Evolutionary conservation across 2,888 invertebrate species (phyloP), one percentile per base, ranked within the genome.

Genomic region (Oegoconia quadripuncta): DNA sequence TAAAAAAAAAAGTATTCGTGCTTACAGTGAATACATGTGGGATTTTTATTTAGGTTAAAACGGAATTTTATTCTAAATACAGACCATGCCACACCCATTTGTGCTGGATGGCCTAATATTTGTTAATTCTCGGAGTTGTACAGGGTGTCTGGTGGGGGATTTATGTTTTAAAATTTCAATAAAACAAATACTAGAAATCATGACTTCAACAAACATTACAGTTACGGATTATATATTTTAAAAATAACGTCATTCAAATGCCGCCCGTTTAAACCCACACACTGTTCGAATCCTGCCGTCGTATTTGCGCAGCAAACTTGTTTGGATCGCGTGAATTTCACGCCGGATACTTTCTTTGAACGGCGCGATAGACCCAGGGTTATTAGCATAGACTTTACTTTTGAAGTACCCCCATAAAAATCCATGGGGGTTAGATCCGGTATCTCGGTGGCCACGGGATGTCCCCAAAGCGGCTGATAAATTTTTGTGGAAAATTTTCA

Each of bases 261-360:
- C 39, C 45, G 13, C 50, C 41, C 46, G 12, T 53, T 38, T 27
- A 44, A 49, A 46, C 46, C 46, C 12, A 54, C 43, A 34, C 50
- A 51, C 33, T 51, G 41, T 48, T 53, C 42, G 18, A 48, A 49
- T 40, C 50, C 46, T 41, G 48, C 45, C 46, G 44, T 48, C 32
- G 45, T 48, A 32, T 51, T 54, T 15, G 29, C 51, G 49, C 42
- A 48, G 32, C 41, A 55, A 50, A 29, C 44, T 46, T 22, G 39
- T 42, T 46, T 45, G 27, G 49, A 47, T 50, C 36, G 32, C 6
- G 44, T 34, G 32, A 40, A 52, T 52, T 46, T 52, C 52, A 20
- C 32, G 44, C 20, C 40, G 42, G 38, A 51, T 52, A 12, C 51
- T 52, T 49, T 49, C 44, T 41, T 50, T 50, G 42, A 48, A 39